Evolutionary conservation across 2,113 vertebrate species (phyloP), one percentile per base, ranked within the genome.

Genomic region (Lamprologus sp.): DNA sequence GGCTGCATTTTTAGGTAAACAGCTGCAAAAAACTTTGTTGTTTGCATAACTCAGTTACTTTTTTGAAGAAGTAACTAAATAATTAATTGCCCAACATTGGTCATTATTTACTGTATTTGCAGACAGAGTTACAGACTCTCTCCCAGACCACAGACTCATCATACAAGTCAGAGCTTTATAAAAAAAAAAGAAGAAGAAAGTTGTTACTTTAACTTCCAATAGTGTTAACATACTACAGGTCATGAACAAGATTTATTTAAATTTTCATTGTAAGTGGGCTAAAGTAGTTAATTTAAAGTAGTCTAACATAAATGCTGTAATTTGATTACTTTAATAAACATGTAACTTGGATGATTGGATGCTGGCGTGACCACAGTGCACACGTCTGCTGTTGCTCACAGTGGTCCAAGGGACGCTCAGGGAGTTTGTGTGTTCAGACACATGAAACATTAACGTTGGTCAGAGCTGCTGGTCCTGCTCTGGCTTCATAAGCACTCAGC

Each of bases 161-260:
- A 49, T 19, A 49, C 47, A 40, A 40, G 15, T 49, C 47, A 9
- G 7, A 49, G 45, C 45, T 49, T 49, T 1, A 47, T 15, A 7
- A 0, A 2, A 47, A 7, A 14, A 2, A 7, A 15, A 0, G 0
- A 37, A 1, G 0, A 45, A 42, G 1, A 17, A 49, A 49, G 47
- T 49, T 49, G 47, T 49, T 49, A 19, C 1, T 49, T 49, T 49
- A 9, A 0, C 47, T 5, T 49, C 47, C 15, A 49, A 9, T 9
- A 49, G 47, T 49, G 47, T 49, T 0, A 49, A 49, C 47, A 9
- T 3, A 0, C 17, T 19, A 0, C 47, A 19, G 42, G 6, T 4
- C 47, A 49, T 9, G 3, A 3, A 19, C 47, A 49, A 49, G 17
- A 49, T 19, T 49, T 19, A 0, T 19, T 49, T 3, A 3, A 1